A percentile compares a stretch with the other conserved stretches of the same genome.
phyloP scores from a whole-genome alignment of 2,113 vertebrate species.

The Lasiurus borealis region DNA sequence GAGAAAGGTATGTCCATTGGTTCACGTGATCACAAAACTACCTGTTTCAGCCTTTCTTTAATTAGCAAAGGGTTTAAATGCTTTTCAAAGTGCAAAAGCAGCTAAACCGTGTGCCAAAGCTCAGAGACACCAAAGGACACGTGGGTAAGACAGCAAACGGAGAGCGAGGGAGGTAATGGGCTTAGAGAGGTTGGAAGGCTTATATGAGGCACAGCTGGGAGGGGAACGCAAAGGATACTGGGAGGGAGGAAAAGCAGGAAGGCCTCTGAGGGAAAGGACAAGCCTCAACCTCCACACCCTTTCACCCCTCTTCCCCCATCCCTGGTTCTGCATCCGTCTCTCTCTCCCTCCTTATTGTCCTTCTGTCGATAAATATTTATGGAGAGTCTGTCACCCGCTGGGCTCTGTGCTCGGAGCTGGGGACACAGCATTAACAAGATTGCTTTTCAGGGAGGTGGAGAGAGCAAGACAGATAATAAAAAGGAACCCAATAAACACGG shows the following conservation, averaged over 20 bases:
- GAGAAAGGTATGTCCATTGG: neutral
- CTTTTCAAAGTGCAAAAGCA: neutral
- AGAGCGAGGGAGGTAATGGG: neutral
- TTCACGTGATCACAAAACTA: neutral
- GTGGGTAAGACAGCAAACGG: no score
- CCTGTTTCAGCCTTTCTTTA: neutral
- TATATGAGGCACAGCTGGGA: neutral
- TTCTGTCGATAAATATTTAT: neutral
- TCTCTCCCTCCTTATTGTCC: neutral
- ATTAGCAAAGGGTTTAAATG: neutral
- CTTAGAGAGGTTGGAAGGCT: neutral
- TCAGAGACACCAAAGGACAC: neutral
- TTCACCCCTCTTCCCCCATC: accelerated
- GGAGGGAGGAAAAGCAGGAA: neutral
- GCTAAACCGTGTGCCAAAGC: neutral
- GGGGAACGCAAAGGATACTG: neutral
- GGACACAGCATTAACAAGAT: neutral
- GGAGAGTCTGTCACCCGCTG: neutral
- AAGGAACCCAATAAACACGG: neutral
- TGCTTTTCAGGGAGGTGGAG: neutral
- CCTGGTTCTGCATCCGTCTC: neutral
- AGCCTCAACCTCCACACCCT: no score
- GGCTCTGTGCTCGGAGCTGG: neutral
- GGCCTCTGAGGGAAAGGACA: neutral
- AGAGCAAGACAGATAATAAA: neutral